phyloP scores from a whole-genome alignment of 2,888 invertebrate species.

The Orthosia gracilis region DNA sequence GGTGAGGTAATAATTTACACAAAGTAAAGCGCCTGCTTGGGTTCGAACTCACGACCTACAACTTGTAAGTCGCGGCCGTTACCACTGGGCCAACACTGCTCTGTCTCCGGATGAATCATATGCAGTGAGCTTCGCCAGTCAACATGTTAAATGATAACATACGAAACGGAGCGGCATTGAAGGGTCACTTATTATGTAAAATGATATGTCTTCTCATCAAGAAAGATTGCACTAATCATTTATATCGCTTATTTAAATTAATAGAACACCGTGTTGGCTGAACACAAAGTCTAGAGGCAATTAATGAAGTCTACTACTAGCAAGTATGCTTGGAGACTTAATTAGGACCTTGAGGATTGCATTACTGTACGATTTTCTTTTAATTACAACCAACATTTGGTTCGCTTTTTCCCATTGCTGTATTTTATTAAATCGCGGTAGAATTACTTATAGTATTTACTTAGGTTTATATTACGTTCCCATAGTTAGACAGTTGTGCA shows the following conservation, averaged over 20 bases:
- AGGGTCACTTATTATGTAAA: slow-evolving; percentile 21
- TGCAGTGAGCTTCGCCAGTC: slow-evolving; percentile 29
- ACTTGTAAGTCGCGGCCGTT: too few species aligned
- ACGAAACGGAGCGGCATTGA: slow-evolving; percentile 21
- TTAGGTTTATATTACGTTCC: too few species aligned
- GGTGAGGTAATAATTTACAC: too few species aligned
- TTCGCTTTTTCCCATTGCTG: slow-evolving; percentile 8
- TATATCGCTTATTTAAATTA: background rate
- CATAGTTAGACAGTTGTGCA: too few species aligned
- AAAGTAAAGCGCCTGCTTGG: too few species aligned
- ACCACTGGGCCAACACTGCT: too few species aligned
- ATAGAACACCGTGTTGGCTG: slow-evolving; percentile 10
- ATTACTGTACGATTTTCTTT: background rate
- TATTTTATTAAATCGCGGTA: background rate
- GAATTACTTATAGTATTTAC: too few species aligned
- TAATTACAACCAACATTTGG: slow-evolving; percentile 20
- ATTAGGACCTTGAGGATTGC: background rate
- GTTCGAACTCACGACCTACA: too few species aligned
- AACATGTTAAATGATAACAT: slow-evolving; percentile 32
- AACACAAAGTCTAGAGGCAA: background rate
- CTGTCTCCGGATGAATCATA: slow-evolving; percentile 60
- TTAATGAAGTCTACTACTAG: background rate
- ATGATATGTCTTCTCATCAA: background rate
- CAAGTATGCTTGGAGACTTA: slow-evolving; percentile 10
- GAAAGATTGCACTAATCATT: background rate